Evolutionary conservation across 1,140 invertebrate genomes (phyloP), one percentile per base, ranked within the genome.

Genomic region (Stegodyphus mimosarum): DNA sequence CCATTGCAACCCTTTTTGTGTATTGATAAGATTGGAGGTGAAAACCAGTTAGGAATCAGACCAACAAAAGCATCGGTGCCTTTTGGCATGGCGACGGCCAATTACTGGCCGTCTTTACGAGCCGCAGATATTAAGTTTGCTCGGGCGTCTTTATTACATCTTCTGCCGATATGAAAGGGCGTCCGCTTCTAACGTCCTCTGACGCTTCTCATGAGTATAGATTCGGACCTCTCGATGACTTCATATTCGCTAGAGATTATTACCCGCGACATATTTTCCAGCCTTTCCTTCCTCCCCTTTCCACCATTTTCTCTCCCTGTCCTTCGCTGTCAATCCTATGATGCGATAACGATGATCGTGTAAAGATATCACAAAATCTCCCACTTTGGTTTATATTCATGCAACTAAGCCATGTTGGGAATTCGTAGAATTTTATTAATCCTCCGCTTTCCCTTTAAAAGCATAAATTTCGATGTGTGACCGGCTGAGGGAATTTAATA

Each of bases 71-170:
- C 33, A 50, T 4, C 5, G 70, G 50, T 71, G 15, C 70, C 17
- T 72, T 51, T 13, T 51, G 11, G 13, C 70, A 18, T 72, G 49
- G 52, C 70, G 70, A 17, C 18, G 52, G 70, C 18, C 70, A 72
- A 72, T 72, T 72, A 52, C 49, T 15, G 2, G 11, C 6, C 49
- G 67, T 52, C 15, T 51, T 72, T 72, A 72, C 70, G 70, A 72
- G 70, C 52, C 50, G 7, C 10, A 15, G 49, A 51, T 72, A 72
- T 72, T 72, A 72, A 72, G 70, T 72, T 72, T 72, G 13, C n/a
- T 15, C 50, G 6, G 15, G 3, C 49, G 70, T 17, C 49, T 72
- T 72, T 72, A 72, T 72, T 52, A 52, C 49, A 51, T 72, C 70
- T 72, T 51, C n/a, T 15, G 15, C 52, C 6, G 70, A 72, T 72